phyloP scores from a whole-genome alignment of 1,140 invertebrate genomes.

The Halyomorpha halys region DNA sequence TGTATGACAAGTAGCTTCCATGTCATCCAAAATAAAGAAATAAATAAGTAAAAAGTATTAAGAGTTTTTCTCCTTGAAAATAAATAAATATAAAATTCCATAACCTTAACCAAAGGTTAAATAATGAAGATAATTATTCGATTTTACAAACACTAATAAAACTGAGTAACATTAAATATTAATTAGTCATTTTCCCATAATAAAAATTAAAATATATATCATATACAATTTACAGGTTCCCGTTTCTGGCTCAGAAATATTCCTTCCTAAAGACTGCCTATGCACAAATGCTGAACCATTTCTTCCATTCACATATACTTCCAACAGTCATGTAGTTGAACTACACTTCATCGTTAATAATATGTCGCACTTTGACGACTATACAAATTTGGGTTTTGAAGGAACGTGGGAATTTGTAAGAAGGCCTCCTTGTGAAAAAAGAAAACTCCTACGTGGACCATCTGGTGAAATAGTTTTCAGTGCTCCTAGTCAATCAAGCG shows the following conservation, averaged over 20 bases:
- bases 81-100: too few relatives aligned
- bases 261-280: slow-evolving; percentile 56
- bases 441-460: slow-evolving; percentile 55
- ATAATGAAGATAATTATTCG: too few relatives aligned
- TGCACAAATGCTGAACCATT: slow-evolving; percentile 47
- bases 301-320: slow-evolving; percentile 62
- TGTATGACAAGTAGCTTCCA: too few relatives aligned
- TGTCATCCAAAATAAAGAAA: too few relatives aligned
- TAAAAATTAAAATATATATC: not conserved
- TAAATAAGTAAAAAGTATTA: too few relatives aligned
- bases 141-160: too few relatives aligned
- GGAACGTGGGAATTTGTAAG: slow-evolving; percentile 72
- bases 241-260: slow-evolving; percentile 49
- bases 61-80: too few relatives aligned
- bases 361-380: slow-evolving; percentile 76
- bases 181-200: too few relatives aligned
- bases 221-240: slow-evolving; percentile 36
- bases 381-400: slow-evolving; percentile 70
- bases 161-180: too few relatives aligned
- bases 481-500: slow-evolving; percentile 44
- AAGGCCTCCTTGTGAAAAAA: slow-evolving; percentile 51
- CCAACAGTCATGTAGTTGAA: slow-evolving; percentile 61
- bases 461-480: slow-evolving; percentile 62
- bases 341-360: slow-evolving; percentile 67
- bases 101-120: too few relatives aligned